Conservation (phyloP, 2,113 vertebrate species). For the Myiozetetes cayanensis region DNA sequence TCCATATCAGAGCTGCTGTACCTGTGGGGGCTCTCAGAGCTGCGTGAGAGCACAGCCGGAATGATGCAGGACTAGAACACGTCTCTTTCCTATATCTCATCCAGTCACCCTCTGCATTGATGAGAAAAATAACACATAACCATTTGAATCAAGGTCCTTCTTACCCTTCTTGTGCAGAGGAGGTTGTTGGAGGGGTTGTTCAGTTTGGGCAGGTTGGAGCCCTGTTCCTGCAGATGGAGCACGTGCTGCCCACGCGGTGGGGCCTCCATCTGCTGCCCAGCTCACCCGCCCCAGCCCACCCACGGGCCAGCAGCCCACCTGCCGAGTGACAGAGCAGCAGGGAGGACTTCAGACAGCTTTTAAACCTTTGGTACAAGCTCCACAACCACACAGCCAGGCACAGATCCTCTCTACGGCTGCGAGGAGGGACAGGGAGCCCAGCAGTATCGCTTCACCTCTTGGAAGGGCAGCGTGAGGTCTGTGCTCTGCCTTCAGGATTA, state of each 20-base stretch:
- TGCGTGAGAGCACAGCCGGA: neutral
- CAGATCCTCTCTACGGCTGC: neutral
- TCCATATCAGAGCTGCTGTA: fast-evolving
- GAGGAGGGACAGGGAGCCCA: neutral
- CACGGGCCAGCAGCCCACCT: neutral
- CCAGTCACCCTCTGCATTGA: fast-evolving
- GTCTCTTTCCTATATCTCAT: neutral
- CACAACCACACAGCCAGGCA: fast-evolving
- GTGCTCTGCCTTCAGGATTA: neutral
- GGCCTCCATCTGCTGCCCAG: neutral
- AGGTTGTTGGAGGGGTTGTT: neutral
- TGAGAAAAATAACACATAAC: neutral
- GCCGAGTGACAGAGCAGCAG: fast-evolving
- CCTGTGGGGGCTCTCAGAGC: neutral
- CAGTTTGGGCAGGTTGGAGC: neutral
- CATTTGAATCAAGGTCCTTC: neutral
- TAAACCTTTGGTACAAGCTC: fast-evolving
- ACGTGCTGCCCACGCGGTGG: neutral
- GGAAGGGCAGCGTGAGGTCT: neutral
- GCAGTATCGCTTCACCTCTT: neutral
- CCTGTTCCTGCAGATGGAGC: neutral
- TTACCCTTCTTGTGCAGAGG: neutral
- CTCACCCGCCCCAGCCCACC: neutral
- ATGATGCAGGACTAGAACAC: fast-evolving
- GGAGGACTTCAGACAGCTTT: neutral